Evolutionary conservation across 2,888 invertebrate genomes (phyloP), one percentile per base, ranked within the genome.

Genomic region (Hirtodrosophila cameraria): DNA sequence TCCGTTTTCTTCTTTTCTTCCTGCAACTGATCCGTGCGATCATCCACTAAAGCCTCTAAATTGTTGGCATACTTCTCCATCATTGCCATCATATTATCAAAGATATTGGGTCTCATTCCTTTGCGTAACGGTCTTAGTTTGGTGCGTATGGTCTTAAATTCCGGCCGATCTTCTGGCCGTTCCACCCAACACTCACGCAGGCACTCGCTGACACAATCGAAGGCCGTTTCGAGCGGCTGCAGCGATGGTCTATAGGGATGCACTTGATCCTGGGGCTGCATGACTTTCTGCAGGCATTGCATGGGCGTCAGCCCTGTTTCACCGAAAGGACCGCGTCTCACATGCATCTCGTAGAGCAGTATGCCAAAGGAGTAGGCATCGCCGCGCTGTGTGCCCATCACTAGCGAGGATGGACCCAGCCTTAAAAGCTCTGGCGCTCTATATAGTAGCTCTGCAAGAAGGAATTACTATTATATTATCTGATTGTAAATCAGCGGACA

Each of bases 51-150:
- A 0, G 94, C 96, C 90, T 99, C 98, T 80, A 99, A 92, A 91
- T 98, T 98, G 86, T 96, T 97, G 8, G 98, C 97, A 88, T 99
- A 98, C 88, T 97, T 97, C 90, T 98, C 98, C 97, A 99, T 97
- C 94, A 98, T 97, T 0, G 96, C 96, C 93, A 98, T 96, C 97
- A 99, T 98, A 89, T 98, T 98, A 91, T 99, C 99, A 85, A 98
- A 97, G 82, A 99, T 98, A 90, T 98, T 98, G 12, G 97, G 95
- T 91, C 97, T 97, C 98, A 98, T 96, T 88, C 97, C 97, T 89
- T 97, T 95, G 50, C 96, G 92, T 55, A 98, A 92, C 0, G 96
- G 96, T 33, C 97, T 93, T 25, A 98, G 91, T 74, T 94, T 94
- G 12, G 95, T 93, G 23, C 97, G 93, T 54, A 98, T 94, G 12